These are phyloP conservation scores for Anagrus nilaparvatae DNA, from an alignment of 1,140 invertebrate genomes.

Conservation along the genomic window DNA sequence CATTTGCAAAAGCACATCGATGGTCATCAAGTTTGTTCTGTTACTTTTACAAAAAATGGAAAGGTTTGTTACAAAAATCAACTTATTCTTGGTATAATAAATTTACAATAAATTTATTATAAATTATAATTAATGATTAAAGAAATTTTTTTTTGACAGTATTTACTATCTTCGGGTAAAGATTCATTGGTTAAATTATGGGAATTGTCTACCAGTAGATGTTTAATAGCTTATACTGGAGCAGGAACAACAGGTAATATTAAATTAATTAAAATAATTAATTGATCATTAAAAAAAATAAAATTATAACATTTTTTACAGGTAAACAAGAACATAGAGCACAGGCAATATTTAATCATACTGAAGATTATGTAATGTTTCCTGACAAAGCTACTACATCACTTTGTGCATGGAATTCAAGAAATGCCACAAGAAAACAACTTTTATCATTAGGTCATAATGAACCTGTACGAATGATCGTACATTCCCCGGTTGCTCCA, in stretches of 20 bases:
- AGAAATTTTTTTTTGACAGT: constrained; percentile 54
- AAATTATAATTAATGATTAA: constrained; percentile 4
- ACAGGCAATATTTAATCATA: constrained; percentile 96
- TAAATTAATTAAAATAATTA: background rate
- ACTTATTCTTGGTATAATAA: no score
- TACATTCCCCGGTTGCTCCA: constrained; percentile 88
- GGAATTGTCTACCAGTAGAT: constrained; percentile 93
- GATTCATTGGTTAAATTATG: constrained; percentile 96
- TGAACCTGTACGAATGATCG: constrained; percentile 81
- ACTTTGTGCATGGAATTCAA: constrained; percentile 96
- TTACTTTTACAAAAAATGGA: constrained; percentile 89
- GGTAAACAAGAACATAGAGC: constrained; percentile 86
- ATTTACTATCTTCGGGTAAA: constrained; percentile 88
- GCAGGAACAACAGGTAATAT: constrained; percentile 81
- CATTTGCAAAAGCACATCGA: constrained; percentile 89
- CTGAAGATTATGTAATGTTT: constrained; percentile 96
- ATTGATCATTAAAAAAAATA: constrained; percentile 8
- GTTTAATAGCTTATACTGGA: constrained; percentile 92
- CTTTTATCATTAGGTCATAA: constrained; percentile 92
- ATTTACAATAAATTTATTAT: background rate
- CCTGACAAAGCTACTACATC: constrained; percentile 97
- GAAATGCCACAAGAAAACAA: constrained; percentile 88
- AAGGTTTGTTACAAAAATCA: constrained; percentile 60
- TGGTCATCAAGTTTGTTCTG: constrained; percentile 87
- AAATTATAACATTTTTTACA: constrained; percentile 24